phyloP scores from a whole-genome alignment of 2,888 invertebrate species.

The Epicampocera succincta region DNA sequence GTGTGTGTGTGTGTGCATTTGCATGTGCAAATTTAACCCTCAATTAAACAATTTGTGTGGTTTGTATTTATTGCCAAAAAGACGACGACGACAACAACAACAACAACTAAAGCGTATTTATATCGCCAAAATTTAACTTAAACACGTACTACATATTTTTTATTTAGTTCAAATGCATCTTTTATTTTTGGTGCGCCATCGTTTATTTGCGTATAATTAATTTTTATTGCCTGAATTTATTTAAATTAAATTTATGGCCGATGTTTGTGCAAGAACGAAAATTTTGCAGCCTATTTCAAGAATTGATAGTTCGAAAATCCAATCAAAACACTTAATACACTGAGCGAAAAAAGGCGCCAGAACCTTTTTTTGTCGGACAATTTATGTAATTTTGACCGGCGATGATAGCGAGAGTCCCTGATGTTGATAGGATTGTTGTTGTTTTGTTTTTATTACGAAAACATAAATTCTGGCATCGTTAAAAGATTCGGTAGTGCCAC shows the following conservation, averaged over 20 bases:
- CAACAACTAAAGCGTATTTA: slow-evolving; percentile 5
- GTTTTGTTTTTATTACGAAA: too few species aligned
- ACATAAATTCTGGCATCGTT: too few species aligned
- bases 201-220: slow-evolving; percentile 66
- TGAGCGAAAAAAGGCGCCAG: too few species aligned
- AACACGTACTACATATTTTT: slow-evolving; percentile 43
- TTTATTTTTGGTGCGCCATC: slow-evolving; percentile 40
- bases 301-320: background rate
- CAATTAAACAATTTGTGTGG: slow-evolving; percentile 70
- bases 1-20: slow-evolving; percentile 19
- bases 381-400: too few species aligned
- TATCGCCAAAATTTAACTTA: slow-evolving; percentile 53
- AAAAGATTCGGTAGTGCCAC: too few species aligned
- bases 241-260: slow-evolving; percentile 60
- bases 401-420: too few species aligned
- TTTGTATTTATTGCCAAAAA: slow-evolving; percentile 68
- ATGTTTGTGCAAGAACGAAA: slow-evolving; percentile 21
- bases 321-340: too few species aligned
- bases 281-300: slow-evolving; percentile 15
- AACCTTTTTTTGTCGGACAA: too few species aligned
- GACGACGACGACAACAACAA: slow-evolving; percentile 14
- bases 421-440: too few species aligned
- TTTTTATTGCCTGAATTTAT: slow-evolving; percentile 69
- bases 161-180: slow-evolving; percentile 62
- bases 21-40: slow-evolving; percentile 66